phyloP scores from a whole-genome alignment of 2,113 vertebrate species.

The Agelaius phoeniceus region DNA sequence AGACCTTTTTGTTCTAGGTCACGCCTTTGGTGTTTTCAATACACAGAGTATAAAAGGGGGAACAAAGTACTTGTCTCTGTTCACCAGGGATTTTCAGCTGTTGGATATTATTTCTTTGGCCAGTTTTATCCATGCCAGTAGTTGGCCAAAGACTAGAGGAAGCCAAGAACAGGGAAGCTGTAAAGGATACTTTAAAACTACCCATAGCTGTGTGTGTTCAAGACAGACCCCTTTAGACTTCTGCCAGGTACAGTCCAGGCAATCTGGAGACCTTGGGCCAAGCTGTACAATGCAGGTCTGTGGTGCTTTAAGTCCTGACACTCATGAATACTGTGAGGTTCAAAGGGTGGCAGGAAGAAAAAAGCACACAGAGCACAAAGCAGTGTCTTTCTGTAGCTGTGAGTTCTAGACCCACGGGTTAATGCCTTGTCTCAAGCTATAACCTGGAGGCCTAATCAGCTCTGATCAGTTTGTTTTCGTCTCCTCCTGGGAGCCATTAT shows the following conservation, averaged over 20 bases:
- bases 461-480: constrained; percentile 65
- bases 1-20: background rate
- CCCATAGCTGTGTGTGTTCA: background rate
- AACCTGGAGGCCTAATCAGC: constrained; percentile 59
- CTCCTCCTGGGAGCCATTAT: constrained; percentile 64
- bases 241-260: background rate
- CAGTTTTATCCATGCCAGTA: background rate
- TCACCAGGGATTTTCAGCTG: background rate
- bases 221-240: background rate
- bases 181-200: background rate
- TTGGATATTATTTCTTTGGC: background rate
- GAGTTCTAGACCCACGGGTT: constrained; percentile 29
- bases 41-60: background rate
- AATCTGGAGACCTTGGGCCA: background rate
- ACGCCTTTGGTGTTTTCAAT: background rate
- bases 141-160: background rate
- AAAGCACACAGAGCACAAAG: constrained; percentile 38
- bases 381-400: constrained; percentile 31
- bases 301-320: background rate
- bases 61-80: background rate
- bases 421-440: constrained; percentile 28
- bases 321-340: background rate
- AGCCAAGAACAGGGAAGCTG: background rate
- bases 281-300: background rate
- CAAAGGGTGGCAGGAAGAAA: background rate